Conservation (phyloP, 2,888 invertebrate species). For the Harpalus rufipes region DNA sequence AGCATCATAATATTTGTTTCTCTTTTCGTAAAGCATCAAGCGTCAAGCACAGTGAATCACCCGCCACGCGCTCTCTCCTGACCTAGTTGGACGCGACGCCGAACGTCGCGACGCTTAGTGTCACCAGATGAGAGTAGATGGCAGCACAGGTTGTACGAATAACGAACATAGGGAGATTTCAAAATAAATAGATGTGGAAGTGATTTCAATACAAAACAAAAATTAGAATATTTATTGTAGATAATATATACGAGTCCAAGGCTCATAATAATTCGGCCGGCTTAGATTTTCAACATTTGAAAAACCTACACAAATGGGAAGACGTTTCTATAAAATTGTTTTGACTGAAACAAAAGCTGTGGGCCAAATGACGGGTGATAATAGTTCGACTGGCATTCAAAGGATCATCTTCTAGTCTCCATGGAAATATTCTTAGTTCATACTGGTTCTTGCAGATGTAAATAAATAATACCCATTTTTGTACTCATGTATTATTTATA, state of each 20-base stretch:
- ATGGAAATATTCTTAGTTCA: no score
- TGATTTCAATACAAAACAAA: background rate
- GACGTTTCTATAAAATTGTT: no score
- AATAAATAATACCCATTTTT: no score
- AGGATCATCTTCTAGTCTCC: no score
- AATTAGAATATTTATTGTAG: background rate
- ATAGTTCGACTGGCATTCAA: no score
- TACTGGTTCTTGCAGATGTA: no score
- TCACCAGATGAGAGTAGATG: background rate
- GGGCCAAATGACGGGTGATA: no score
- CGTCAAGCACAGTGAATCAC: constrained; percentile 2
- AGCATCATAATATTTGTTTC: background rate
- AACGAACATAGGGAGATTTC: background rate
- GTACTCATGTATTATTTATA: no score
- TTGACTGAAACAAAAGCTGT: no score
- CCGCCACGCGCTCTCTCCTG: constrained; percentile 30
- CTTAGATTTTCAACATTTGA: no score
- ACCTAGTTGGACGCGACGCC: constrained; percentile 29
- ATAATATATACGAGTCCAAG: background rate
- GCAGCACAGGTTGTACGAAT: constrained; percentile 2
- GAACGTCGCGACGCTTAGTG: constrained; percentile 14
- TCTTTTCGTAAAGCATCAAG: constrained; percentile 13
- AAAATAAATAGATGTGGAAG: background rate
- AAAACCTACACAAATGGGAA: no score
- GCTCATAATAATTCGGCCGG: no score